Evolutionary conservation across 2,113 vertebrate species (phyloP), one percentile per base, ranked within the genome.

Genomic region (Rhombomys opimus): DNA sequence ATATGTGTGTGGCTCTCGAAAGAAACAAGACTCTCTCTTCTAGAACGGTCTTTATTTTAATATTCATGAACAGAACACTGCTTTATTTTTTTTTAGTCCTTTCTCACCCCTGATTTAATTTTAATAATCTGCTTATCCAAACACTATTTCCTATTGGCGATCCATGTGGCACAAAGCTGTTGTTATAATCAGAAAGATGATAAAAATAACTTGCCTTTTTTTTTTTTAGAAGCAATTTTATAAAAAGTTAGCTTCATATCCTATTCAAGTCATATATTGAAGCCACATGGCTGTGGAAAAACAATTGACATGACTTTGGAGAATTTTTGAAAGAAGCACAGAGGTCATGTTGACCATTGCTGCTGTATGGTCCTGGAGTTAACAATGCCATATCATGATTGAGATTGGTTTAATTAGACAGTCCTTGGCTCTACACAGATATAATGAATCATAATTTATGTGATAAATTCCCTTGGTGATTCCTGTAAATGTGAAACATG

Each of bases 111-210:
- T 32, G 0, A 1, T n/a, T 38, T 61, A 63, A 27, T 35, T 72
- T 73, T 7, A 67, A 54, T 54, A 14, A 35, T 87, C 70, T 7
- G 4, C 9, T 57, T 75, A 57, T 23, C 25, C 52, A 50, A 7
- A 5, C 30, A 23, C 12, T 14, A 1, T 3, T 0, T 15, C 20
- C 7, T 46, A 1, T 52, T 46, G 7, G 15, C 32, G 72, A 13
- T 35, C 54, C 17, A 38, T 0, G 27, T 38, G 27, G 11, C 13
- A 18, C 5, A 18, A n/a, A 18, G 27, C 70, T 46, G 3, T 81
- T 35, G 73, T 41, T 65, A 59, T 0, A 2, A 72, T 73, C 59
- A 41, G 35, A 20, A 23, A 70, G 25, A 70, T 35, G 32, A 15
- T 20, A 41, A 27, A 41, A 25, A 87, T 20, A 41, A 8, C 32